Evolutionary conservation across 2,113 vertebrate species (phyloP).

Genomic region (Cyanoliseus patagonus): DNA sequence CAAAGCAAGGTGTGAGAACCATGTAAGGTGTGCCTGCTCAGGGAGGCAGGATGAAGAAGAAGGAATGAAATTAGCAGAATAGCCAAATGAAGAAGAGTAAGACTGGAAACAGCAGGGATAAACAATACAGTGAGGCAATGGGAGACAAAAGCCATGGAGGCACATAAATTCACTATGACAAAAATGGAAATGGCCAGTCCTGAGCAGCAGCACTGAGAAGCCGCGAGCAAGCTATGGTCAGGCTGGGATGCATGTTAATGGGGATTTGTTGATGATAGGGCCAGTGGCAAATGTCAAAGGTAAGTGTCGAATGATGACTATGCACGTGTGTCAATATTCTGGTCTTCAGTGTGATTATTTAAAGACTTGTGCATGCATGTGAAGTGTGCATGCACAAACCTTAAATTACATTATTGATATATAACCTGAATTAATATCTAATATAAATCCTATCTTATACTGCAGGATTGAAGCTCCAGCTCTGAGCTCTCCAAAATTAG

Average conservation of each 20-base stretch:
- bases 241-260: fast-evolving
- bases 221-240: not conserved
- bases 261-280: not conserved
- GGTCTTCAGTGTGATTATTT: not conserved
- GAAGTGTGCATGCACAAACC: not conserved
- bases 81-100: not conserved
- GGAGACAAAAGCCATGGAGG: not conserved
- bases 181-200: not conserved
- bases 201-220: not conserved
- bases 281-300: not conserved
- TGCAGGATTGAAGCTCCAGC: not conserved
- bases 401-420: not conserved
- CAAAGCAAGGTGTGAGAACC: fast-evolving
- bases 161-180: fast-evolving
- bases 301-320: not conserved
- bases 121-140: not conserved
- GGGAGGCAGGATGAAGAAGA: not conserved
- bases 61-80: not conserved
- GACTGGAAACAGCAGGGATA: not conserved
- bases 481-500: not conserved
- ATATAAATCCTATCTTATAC: not conserved
- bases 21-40: not conserved
- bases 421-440: not conserved
- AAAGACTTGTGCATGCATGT: not conserved
- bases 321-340: not conserved